phyloP scores from a whole-genome alignment of 2,888 invertebrate genomes.

The Mystacides longicornis region DNA sequence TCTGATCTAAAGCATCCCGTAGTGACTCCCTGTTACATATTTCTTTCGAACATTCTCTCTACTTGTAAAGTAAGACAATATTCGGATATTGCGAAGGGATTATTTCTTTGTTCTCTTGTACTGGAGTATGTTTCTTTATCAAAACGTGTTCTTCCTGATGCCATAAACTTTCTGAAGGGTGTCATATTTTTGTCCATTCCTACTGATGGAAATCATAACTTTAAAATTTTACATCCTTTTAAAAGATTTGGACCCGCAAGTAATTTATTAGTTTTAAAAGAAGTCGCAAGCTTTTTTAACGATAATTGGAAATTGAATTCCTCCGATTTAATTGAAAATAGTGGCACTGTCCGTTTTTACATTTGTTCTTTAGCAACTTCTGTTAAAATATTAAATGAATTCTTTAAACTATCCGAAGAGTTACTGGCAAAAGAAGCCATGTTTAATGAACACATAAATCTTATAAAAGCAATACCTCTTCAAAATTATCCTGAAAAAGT shows the following conservation, averaged over 20 bases:
- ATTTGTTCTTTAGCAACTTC: constrained; percentile 51
- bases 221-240: constrained; percentile 64
- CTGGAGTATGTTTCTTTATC: constrained; percentile 74
- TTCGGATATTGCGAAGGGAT: constrained; percentile 66
- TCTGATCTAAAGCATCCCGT: constrained; percentile 87
- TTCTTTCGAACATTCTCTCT: constrained; percentile 73
- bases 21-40: constrained; percentile 75
- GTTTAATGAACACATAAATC: constrained; percentile 49
- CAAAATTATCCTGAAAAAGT: constrained; percentile 57
- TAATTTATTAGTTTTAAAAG: constrained; percentile 53
- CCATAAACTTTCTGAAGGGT: constrained; percentile 71
- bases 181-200: constrained; percentile 64
- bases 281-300: constrained; percentile 30
- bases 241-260: constrained; percentile 46
- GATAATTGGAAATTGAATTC: constrained; percentile 43
- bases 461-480: constrained; percentile 50
- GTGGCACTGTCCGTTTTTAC: constrained; percentile 57
- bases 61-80: constrained; percentile 55
- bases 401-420: constrained; percentile 45
- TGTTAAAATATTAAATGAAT: constrained; percentile 52
- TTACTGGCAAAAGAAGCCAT: constrained; percentile 40
- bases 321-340: constrained; percentile 47
- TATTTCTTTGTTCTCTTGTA: constrained; percentile 65
- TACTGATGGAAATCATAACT: constrained; percentile 50
- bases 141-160: constrained; percentile 74